These are phyloP conservation scores for Tetragonula clypearis DNA, from an alignment of 1,140 invertebrate genomes.

Conservation along the genomic window DNA sequence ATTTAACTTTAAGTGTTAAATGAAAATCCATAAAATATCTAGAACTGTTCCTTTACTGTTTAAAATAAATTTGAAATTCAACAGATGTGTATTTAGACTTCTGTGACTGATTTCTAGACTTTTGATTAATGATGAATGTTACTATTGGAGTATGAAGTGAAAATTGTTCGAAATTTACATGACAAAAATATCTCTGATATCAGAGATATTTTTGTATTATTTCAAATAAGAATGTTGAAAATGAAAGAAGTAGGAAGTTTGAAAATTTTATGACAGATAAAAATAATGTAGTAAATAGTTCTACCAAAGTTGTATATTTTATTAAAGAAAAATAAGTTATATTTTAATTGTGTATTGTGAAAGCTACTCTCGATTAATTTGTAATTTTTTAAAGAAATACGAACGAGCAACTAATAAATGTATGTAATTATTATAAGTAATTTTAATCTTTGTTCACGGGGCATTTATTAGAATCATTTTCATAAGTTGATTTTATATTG, in stretches of 20 bases:
- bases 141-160: background rate
- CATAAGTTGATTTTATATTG: background rate
- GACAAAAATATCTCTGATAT: background rate
- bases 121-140: background rate
- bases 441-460: background rate
- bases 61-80: no score
- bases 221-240: background rate
- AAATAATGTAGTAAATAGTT: background rate
- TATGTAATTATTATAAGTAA: background rate
- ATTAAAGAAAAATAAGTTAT: background rate
- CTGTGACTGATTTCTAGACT: no score
- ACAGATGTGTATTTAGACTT: no score
- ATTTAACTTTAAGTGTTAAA: no score
- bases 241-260: background rate
- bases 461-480: constrained; percentile 16
- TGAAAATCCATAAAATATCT: no score
- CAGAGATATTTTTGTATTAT: background rate
- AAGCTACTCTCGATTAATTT: background rate
- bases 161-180: background rate
- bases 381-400: background rate
- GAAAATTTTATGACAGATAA: background rate
- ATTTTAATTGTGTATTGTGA: background rate
- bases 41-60: no score
- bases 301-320: background rate
- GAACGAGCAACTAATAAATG: background rate